These are phyloP conservation scores for Sarotherodon lohbergeri DNA, from an alignment of 2,113 vertebrate species.

Conservation along the genomic window DNA sequence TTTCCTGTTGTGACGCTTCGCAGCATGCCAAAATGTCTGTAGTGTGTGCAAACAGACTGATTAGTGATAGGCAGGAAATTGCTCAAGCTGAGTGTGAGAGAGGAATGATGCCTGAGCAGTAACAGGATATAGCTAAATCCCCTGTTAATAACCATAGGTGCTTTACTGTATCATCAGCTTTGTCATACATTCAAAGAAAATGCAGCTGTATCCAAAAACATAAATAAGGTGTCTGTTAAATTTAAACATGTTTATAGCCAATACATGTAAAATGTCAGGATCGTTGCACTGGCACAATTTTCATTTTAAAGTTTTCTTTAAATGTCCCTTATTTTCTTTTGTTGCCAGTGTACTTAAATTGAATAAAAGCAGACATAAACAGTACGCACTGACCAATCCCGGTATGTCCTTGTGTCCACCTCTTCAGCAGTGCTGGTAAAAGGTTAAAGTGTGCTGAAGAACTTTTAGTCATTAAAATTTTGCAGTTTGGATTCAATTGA, in stretches of 20 bases:
- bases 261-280: not conserved
- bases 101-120: not conserved
- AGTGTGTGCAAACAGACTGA: not conserved
- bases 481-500: not conserved
- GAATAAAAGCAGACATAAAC: not conserved
- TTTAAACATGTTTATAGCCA: not conserved
- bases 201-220: not conserved
- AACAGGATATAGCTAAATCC: not conserved
- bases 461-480: not conserved
- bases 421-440: not conserved
- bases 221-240: not conserved
- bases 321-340: not conserved
- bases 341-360: not conserved
- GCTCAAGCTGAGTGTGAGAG: not conserved
- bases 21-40: not conserved
- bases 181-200: not conserved
- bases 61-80: not conserved
- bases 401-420: not conserved
- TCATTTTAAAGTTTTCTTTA: not conserved
- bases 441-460: not conserved
- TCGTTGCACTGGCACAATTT: rapidly evolving
- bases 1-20: not conserved
- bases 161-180: not conserved
- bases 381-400: not conserved
- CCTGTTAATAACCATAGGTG: not conserved